Evolutionary conservation across 2,113 vertebrate genomes (phyloP).

Genomic region (Tretioscincus oriximinensis): DNA sequence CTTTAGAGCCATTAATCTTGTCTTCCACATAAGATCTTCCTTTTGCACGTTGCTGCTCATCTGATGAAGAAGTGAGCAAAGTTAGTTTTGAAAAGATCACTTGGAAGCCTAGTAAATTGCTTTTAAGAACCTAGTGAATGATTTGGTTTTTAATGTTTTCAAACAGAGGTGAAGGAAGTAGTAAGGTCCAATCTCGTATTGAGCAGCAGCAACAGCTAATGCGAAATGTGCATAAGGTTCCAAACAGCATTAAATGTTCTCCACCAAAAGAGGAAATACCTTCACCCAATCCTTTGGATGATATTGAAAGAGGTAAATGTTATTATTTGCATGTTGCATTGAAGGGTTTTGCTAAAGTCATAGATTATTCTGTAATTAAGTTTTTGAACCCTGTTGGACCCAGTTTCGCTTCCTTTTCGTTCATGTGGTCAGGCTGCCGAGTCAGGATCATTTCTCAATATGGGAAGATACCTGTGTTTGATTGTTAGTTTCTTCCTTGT

Average conservation of each 20-base stretch:
- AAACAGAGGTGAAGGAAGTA: constrained; percentile 91
- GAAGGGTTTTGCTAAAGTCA: constrained; percentile 3
- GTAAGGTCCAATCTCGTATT: constrained; percentile 87
- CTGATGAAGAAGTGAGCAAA: not conserved
- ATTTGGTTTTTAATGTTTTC: constrained; percentile 28
- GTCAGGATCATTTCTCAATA: not conserved
- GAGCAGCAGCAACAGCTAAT: constrained; percentile 79
- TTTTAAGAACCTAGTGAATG: not conserved
- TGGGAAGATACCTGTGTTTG: too few species aligned
- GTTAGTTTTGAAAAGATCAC: not conserved
- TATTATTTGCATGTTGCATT: not conserved
- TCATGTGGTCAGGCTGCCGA: not conserved
- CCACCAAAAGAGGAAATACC: constrained; percentile 81
- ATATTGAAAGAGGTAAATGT: constrained; percentile 90
- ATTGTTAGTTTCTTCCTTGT: not conserved
- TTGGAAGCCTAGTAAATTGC: constrained; percentile 23
- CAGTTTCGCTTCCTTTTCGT: not conserved
- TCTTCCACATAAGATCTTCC: not conserved
- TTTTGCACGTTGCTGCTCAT: not conserved
- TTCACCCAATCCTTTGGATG: constrained; percentile 88
- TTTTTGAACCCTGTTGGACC: not conserved
- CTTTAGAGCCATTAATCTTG: not conserved
- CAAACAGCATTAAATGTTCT: constrained; percentile 77
- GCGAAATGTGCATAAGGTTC: constrained; percentile 71
- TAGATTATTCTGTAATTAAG: not conserved